Percentiles rank a stretch among this genome's conserved stretches.
Conservation (phyloP, 2,888 invertebrate genomes). For the Cerceris ruficornis region DNA sequence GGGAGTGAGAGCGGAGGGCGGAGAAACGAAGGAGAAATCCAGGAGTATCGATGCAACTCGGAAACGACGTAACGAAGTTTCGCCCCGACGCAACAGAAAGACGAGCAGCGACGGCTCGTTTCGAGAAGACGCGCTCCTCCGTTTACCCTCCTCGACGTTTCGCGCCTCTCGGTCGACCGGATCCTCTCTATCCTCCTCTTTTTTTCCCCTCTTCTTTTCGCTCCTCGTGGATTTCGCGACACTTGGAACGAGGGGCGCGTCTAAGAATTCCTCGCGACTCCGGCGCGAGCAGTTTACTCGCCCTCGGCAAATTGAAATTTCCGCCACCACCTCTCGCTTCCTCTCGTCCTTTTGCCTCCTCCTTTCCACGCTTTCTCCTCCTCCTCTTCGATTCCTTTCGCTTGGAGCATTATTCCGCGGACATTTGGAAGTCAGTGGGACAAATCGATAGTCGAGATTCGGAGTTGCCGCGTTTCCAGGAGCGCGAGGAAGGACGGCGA, state of each 20-base stretch:
- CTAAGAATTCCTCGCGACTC: conserved; percentile 45
- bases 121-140: conserved; percentile 16
- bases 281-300: conserved; percentile 47
- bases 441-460: conserved; percentile 58
- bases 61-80: conserved; percentile 68
- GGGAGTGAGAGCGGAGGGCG: conserved; percentile 5
- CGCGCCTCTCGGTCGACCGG: not conserved
- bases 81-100: conserved; percentile 57
- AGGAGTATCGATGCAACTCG: conserved; percentile 55
- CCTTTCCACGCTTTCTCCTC: not conserved
- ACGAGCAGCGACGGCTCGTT: conserved; percentile 56
- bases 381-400: conserved; percentile 24
- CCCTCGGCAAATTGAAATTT: conserved; percentile 66
- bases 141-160: not conserved
- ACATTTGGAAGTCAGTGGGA: conserved; percentile 56
- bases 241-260: conserved; percentile 25
- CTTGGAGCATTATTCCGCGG: conserved; percentile 33
- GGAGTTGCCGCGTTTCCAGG: conserved; percentile 14
- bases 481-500: not conserved
- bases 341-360: conserved; percentile 12
- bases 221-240: conserved; percentile 3
- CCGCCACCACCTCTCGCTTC: conserved; percentile 35
- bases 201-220: conserved; percentile 6
- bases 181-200: conserved; percentile 11
- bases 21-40: conserved; percentile 59